Evolutionary conservation across 2,888 invertebrate genomes (phyloP), one percentile per base, ranked within the genome.

Genomic region (Cheilosia vernalis): DNA sequence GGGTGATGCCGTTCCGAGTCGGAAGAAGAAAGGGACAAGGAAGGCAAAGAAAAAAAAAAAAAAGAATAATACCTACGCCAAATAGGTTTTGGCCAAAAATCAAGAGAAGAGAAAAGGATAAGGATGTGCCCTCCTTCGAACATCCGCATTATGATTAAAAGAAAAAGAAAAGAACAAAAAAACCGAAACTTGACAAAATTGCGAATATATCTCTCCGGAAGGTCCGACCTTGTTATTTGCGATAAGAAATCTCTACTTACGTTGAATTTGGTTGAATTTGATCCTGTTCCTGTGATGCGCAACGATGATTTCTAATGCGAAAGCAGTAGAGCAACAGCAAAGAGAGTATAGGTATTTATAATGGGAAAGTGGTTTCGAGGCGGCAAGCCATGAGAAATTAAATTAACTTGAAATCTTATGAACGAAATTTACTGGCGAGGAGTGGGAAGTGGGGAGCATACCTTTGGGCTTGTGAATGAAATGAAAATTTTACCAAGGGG

Each of bases 81-180:
- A 13, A 1, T 53, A 17, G 17, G 53, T 37, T 49, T 67, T 47
- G 21, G 10, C 55, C 55, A 37, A 24, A 70, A 70, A 49, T 56
- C 44, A 2, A 51, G 56, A 69, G 69, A 2, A 51, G 56, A 69
- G 69, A 66, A 69, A 56, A 44, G 69, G 67, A 70, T 58, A 33
- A 58, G 42, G n/a, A 47, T 24, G 55, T 47, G n/a, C 42, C 15
- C 30, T 17, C 19, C 27, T 49, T 49, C 27, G 15, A 27, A 37
- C 27, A 47, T 74, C 56, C 64, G 74, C 42, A 66, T 66, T 74
- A 66, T 74, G 56, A 74, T 74, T 66, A 58, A 64, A 66, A 60
- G 15, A 47, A 60, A 24, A 55, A 56, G 24, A 13, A 61, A 55
- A 61, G 44, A 72, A 21, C 13, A 49, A 27, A 5, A 1, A 0